Evolutionary conservation across 35 echinoderm and acorn worm species (phyloP), one percentile per base, ranked within the genome.

Genomic region (Holothuria glaberrima): DNA sequence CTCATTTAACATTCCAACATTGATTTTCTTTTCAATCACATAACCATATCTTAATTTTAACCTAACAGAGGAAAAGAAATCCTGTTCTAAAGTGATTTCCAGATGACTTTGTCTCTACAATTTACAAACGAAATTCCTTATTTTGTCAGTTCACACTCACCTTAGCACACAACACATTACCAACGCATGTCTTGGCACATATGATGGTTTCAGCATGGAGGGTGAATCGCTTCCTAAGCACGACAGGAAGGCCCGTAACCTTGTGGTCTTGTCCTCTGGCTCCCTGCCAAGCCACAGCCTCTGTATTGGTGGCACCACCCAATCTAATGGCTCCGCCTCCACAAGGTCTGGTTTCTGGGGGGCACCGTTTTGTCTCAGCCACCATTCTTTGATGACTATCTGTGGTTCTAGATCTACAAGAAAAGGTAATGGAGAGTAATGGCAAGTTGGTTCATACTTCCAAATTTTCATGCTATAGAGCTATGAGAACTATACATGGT

Each of bases 161-260:
- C 96, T 94, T 56, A 98, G 83, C 34, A 98, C 93, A 84, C 93
- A 94, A 63, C 96, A 98, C 48, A 98, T 81, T 16, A 98, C 83
- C 48, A 98, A 80, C 57, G 96, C 93, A 74, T 98, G 96, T 78
- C 92, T 94, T 36, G 96, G 96, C n/a, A 98, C 93, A 83, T 91
- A 98, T 27, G 93, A 82, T 32, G 93, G 94, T 74, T 98, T 98
- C 82, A 94, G 50, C 96, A 98, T 98, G 44, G 93, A 87, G 30
- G 96, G 96, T 6, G 90, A 83, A 77, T 98, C 96, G 69, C 96
- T 98, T 34, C 83, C 89, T 72, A 98, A 82, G 62, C 96, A 98
- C 21, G 96, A 98, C 34, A 98, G 73, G 89, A 98, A 98, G 4
- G 96, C 96, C 35, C 96, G 75, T 68, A 94, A 62, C n/a, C 96